Percentiles rank a stretch among this genome's conserved stretches.
phyloP scores from a whole-genome alignment of 2,797 vertebrate genomes.

The Natrix natrix region DNA sequence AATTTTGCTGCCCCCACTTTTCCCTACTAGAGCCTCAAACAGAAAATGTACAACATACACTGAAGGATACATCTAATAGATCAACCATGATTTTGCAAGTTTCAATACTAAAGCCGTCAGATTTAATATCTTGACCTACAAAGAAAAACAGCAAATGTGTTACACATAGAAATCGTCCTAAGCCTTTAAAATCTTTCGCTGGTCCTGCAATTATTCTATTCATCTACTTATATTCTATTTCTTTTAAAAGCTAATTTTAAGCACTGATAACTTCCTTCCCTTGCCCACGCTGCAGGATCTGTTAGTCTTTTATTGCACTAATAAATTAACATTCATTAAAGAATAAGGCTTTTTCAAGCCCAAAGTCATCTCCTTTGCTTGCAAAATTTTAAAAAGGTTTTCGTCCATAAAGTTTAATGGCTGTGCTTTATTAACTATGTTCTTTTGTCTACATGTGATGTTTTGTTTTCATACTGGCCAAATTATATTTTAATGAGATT shows the following conservation, averaged over 20 bases:
- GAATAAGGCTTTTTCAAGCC: background rate
- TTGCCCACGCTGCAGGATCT: background rate
- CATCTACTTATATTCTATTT: background rate
- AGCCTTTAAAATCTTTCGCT: background rate
- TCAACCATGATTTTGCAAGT: conserved; percentile 88
- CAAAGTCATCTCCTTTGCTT: background rate
- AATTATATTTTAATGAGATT: background rate
- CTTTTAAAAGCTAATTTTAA: background rate
- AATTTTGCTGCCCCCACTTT: background rate
- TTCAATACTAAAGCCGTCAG: conserved; percentile 80
- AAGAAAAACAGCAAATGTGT: background rate
- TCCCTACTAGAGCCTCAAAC: background rate
- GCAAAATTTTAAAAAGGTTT: background rate
- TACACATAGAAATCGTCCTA: background rate
- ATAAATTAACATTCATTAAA: background rate
- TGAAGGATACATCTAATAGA: conserved; percentile 86
- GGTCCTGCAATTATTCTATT: background rate
- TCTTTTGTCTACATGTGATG: background rate
- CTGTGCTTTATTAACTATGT: background rate
- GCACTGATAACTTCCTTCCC: background rate
- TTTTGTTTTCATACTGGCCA: background rate
- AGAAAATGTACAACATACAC: background rate
- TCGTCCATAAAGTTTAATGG: background rate
- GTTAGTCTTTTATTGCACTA: background rate
- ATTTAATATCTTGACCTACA: conserved; percentile 79